Evolutionary conservation across 2,888 invertebrate species (phyloP), one percentile per base, ranked within the genome.

Genomic region (Physocephala rufipes): DNA sequence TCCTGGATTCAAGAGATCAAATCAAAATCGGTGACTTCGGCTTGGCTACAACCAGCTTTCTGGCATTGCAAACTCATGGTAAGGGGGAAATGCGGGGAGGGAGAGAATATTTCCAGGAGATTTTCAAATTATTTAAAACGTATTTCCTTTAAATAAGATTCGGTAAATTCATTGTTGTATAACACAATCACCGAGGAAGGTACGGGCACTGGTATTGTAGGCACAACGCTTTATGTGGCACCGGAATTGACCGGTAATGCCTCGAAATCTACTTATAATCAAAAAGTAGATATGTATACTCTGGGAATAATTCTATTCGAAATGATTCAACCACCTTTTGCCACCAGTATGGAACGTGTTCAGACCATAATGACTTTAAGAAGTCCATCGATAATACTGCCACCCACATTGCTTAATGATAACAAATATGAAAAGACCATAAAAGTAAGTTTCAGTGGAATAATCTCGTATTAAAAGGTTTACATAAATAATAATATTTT

Each of bases 1-100:
- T 99, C 86, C 89, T 99, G 82, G 97, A 97, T 83, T 93, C 92
- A 1, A 93, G 94, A 77, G 97, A 97, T 86, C 95, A 96, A 83
- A 96, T 86, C 1, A 99, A 99, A 88, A 99, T 99, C 76, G 99
- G 98, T 15, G 99, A 99, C 86, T 99, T 99, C 85, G 99, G 99
- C 16, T 88, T 99, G 2, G 98, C 99, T 0, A 97, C 96, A 0
- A 94, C 93, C 0, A 91, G 90, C 77, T 89, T 91, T 66, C 87
- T 86, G 68, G 86, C 86, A 0, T 72, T 86, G 16, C 86, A 86
- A 74, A 74, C 82, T 12, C 81, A 84, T 68, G 78, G 82, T 79
- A 73, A 24, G 9, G 36, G 9, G 9, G 9, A 36, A 9, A 36
- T 9, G 5, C 5, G 9, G 36, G 36, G 5, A 36, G 9, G 36